These are phyloP conservation scores for Lobophora halterata DNA, from an alignment of 2,888 invertebrate genomes.

Conservation along the genomic window DNA sequence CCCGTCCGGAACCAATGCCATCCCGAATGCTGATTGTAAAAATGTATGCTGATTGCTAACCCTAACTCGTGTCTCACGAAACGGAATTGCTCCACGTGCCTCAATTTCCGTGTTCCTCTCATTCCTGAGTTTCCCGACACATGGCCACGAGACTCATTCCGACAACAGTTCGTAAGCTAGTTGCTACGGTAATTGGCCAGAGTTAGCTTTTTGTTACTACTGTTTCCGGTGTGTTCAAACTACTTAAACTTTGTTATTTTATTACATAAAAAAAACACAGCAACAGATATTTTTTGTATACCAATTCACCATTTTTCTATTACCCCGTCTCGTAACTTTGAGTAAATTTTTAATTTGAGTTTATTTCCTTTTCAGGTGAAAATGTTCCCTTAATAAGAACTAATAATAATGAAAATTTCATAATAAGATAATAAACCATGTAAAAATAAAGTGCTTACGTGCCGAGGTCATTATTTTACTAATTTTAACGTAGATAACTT, in stretches of 20 bases:
- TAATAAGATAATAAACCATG: too few relatives aligned
- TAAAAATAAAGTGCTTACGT: too few relatives aligned
- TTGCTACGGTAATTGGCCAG: conserved; percentile 19
- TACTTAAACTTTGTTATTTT: background rate
- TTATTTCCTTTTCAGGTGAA: too few relatives aligned
- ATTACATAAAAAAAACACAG: too few relatives aligned
- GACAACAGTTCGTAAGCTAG: conserved; percentile 20
- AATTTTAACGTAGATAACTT: background rate
- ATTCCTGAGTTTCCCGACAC: conserved; percentile 3
- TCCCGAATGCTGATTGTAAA: conserved; percentile 6
- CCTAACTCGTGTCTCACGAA: background rate
- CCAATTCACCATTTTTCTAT: too few relatives aligned
- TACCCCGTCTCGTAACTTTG: too few relatives aligned
- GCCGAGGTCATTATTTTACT: too few relatives aligned
- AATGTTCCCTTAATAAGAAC: too few relatives aligned
- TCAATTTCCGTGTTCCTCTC: conserved; percentile 1
- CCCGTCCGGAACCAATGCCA: too few relatives aligned
- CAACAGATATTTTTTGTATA: too few relatives aligned
- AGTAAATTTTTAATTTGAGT: too few relatives aligned
- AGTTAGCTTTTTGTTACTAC: background rate
- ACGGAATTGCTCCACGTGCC: conserved; percentile 1
- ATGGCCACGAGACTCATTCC: background rate
- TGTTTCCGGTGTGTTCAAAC: background rate
- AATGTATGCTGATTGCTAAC: conserved; percentile 1
- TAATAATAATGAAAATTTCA: too few relatives aligned